phyloP scores from a whole-genome alignment of 2,888 invertebrate genomes.

The Eilema sororculum region DNA sequence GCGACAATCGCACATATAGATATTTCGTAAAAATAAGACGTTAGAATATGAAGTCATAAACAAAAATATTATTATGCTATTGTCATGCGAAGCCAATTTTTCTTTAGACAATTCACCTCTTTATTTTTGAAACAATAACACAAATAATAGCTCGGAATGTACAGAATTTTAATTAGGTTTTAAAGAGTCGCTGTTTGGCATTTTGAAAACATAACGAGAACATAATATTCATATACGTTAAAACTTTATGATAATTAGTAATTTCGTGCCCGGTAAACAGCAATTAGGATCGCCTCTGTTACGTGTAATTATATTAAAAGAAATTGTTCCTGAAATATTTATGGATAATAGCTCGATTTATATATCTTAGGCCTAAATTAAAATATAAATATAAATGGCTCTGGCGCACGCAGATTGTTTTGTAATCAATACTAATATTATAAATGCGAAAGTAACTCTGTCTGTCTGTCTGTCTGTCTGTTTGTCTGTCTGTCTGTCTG shows the following conservation, averaged over 20 bases:
- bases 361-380: no score
- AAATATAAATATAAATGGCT: no score
- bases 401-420: no score
- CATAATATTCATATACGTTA: background rate
- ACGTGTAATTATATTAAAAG: no score
- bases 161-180: constrained; percentile 1
- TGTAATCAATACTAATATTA: no score
- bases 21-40: background rate
- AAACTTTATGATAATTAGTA: background rate
- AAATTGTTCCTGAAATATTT: no score
- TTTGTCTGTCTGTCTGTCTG: no score
- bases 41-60: background rate
- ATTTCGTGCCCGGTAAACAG: background rate
- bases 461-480: no score
- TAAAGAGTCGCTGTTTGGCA: background rate
- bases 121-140: background rate
- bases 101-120: constrained; percentile 1
- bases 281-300: no score
- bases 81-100: constrained; percentile 13
- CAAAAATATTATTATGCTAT: background rate
- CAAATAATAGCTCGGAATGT: background rate
- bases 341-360: no score
- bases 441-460: no score
- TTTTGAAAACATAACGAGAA: background rate
- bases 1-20: no score